phyloP scores from a whole-genome alignment of 2,797 vertebrate species.

The Pipistrellus nathusii region DNA sequence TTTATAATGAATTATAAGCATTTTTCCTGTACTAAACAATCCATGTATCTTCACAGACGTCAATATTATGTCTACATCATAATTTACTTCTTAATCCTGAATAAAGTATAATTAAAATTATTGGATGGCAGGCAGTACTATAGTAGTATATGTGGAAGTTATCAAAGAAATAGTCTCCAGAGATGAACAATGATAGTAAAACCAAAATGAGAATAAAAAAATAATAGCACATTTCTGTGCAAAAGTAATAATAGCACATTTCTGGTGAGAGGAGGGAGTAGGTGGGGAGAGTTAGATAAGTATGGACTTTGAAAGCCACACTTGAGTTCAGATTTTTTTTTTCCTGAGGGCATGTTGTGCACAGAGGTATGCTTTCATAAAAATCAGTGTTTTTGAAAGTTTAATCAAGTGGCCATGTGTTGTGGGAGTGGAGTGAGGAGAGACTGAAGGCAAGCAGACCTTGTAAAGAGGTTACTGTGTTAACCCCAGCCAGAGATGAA shows the following conservation, averaged over 20 bases:
- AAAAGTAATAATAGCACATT: neutral
- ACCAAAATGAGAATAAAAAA: neutral
- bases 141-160: neutral
- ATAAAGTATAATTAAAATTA: conserved; percentile 19
- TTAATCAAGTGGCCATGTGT: neutral
- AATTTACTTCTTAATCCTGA: conserved; percentile 34
- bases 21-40: neutral
- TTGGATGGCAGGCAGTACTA: neutral
- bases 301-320: neutral
- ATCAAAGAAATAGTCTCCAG: neutral
- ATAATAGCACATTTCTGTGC: neutral
- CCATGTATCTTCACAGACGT: neutral
- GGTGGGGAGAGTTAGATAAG: neutral
- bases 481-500: neutral
- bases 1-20: neutral
- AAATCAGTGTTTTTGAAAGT: neutral
- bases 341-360: neutral
- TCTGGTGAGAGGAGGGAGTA: neutral
- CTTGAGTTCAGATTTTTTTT: neutral
- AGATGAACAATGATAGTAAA: conserved; percentile 11
- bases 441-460: neutral
- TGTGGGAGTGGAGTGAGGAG: neutral
- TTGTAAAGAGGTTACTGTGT: neutral
- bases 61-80: neutral
- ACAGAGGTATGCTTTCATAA: neutral